Conservation (phyloP, 2,113 vertebrate genomes). For the Chaetodon trifascialis region DNA sequence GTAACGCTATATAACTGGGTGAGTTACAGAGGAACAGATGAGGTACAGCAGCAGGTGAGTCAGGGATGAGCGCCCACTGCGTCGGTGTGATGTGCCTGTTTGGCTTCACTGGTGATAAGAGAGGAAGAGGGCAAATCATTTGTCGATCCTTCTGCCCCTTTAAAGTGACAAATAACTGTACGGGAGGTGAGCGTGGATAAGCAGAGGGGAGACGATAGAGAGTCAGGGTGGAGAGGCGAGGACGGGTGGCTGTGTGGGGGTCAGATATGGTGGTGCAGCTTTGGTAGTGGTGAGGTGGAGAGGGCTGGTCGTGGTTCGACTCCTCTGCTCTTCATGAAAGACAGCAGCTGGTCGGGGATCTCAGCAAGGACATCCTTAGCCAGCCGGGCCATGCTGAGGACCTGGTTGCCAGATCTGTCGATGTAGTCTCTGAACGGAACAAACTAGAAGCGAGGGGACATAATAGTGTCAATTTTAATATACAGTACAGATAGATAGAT, state of each 20-base stretch:
- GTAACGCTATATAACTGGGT: constrained; percentile 5
- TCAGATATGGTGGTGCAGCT: constrained; percentile 73
- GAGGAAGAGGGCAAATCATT: constrained; percentile 26
- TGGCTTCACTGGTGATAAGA: constrained; percentile 50
- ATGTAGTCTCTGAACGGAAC: constrained; percentile 98
- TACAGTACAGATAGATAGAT: no score
- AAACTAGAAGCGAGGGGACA: constrained; percentile 83
- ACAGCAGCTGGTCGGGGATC: constrained; percentile 96
- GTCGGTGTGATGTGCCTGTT: constrained; percentile 41
- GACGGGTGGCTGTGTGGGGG: not conserved
- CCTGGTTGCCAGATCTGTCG: constrained; percentile 95
- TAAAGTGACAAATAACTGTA: constrained; percentile 24
- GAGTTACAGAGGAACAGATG: constrained; percentile 15
- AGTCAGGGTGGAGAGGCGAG: constrained; percentile 1
- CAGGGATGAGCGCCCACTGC: constrained; percentile 30
- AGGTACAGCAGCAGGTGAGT: constrained; percentile 46
- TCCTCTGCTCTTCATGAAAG: constrained; percentile 94
- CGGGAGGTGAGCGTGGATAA: constrained; percentile 16
- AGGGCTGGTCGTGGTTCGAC: constrained; percentile 88
- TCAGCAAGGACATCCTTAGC: constrained; percentile 96
- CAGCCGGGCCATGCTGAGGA: constrained; percentile 96
- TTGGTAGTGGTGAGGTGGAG: constrained; percentile 72
- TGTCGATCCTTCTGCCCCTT: constrained; percentile 22
- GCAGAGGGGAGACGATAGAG: not conserved
- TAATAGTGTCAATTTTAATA: no score